Evolutionary conservation across 2,888 invertebrate genomes (phyloP).

Genomic region (Clunio marinus): DNA sequence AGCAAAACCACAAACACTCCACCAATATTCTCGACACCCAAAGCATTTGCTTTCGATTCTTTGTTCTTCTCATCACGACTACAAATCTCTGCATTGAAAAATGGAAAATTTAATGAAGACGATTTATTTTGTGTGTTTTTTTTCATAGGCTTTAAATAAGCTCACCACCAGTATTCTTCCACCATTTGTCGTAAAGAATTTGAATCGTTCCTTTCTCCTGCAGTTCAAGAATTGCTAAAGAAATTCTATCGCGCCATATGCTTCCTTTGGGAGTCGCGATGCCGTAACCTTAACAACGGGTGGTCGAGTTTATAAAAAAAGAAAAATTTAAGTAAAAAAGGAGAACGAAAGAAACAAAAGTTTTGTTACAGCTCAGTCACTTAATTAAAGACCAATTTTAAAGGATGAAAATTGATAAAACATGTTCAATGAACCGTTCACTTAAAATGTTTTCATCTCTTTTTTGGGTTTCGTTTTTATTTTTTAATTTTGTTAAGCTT

Average conservation of each 20-base stretch:
- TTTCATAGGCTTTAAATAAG: too few species aligned
- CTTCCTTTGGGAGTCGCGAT: conserved; percentile 95
- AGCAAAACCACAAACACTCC: conserved; percentile 96
- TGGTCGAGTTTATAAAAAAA: conserved; percentile 40
- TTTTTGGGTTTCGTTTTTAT: too few species aligned
- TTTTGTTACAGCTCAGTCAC: neutral
- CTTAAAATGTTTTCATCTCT: neutral
- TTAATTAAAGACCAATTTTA: conserved; percentile 21
- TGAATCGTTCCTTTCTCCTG: conserved; percentile 93
- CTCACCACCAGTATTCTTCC: conserved; percentile 97
- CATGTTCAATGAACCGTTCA: neutral
- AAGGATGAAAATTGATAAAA: neutral
- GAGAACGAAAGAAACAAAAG: neutral
- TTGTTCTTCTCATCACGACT: conserved; percentile 82
- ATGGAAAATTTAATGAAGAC: too few species aligned
- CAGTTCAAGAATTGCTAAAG: conserved; percentile 87
- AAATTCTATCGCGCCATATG: conserved; percentile 95
- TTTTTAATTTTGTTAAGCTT: neutral
- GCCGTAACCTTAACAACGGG: conserved; percentile 72
- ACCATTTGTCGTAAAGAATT: conserved; percentile 95
- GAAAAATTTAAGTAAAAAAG: too few species aligned
- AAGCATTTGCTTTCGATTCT: conserved; percentile 87
- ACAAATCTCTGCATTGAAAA: conserved; percentile 83
- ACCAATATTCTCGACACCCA: conserved; percentile 82
- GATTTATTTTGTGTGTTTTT: too few species aligned